Conservation (phyloP, 2,113 vertebrate species). For the Labeo catla region DNA sequence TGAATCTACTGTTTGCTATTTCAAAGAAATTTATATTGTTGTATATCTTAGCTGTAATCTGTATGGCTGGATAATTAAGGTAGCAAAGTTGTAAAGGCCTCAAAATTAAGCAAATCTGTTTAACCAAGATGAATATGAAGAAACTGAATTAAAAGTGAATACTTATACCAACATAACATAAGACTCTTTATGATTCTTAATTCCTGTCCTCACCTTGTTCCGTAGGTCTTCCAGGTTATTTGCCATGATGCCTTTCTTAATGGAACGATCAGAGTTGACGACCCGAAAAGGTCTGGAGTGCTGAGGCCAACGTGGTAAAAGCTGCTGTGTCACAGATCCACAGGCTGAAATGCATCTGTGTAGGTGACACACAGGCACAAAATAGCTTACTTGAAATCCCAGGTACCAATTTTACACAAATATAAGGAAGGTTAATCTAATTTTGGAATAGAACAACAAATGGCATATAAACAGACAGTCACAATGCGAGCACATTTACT, state of each 20-base stretch:
- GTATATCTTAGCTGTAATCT: no score
- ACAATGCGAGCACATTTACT: slow-evolving; percentile 44
- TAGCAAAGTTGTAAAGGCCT: no score
- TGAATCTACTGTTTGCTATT: no score
- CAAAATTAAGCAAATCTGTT: no score
- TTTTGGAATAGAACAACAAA: neutral
- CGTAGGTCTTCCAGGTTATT: slow-evolving; percentile 77
- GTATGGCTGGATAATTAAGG: no score
- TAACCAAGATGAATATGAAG: no score
- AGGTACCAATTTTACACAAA: neutral
- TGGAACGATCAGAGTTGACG: slow-evolving; percentile 80
- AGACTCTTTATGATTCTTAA: neutral
- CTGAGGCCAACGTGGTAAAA: slow-evolving; percentile 45
- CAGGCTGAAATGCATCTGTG: slow-evolving; percentile 48
- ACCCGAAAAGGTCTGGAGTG: slow-evolving; percentile 81
- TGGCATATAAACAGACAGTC: slow-evolving; percentile 7
- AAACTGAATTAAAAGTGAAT: no score
- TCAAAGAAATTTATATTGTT: no score
- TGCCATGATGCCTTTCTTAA: slow-evolving; percentile 82
- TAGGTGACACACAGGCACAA: slow-evolving; percentile 10
- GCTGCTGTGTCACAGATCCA: slow-evolving; percentile 30
- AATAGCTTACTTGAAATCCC: neutral
- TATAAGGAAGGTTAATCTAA: neutral
- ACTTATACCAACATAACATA: no score
- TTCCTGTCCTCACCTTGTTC: slow-evolving; percentile 78